These are phyloP conservation scores for Pachliopta kotzebuea DNA, from an alignment of 2,888 invertebrate genomes.

Conservation along the genomic window DNA sequence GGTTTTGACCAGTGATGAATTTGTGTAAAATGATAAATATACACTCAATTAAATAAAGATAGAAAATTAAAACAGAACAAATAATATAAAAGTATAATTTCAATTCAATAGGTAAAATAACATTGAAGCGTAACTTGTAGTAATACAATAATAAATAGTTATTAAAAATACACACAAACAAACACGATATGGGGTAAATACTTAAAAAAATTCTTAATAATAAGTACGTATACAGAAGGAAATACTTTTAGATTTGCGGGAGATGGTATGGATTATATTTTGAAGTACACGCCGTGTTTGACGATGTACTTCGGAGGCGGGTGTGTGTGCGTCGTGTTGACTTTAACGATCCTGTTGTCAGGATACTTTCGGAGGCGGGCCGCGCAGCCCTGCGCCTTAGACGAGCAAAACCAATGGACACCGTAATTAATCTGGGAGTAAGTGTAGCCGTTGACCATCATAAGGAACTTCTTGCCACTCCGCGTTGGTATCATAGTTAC, in stretches of 20 bases:
- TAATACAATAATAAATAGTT: neutral
- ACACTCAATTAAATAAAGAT: neutral
- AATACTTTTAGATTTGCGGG: neutral
- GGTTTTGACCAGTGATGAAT: no score
- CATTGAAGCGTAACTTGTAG: neutral
- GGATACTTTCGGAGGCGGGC: slow-evolving; percentile 36
- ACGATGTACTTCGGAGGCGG: slow-evolving; percentile 38
- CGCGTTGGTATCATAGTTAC: slow-evolving; percentile 42
- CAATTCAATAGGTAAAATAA: neutral
- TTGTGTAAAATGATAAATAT: no score
- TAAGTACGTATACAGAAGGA: neutral
- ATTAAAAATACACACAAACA: neutral
- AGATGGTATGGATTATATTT: slow-evolving; percentile 34
- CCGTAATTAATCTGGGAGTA: slow-evolving; percentile 48
- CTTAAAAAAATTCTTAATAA: neutral
- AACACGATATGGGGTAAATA: no score
- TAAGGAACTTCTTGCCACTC: slow-evolving; percentile 46
- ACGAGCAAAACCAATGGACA: slow-evolving; percentile 48
- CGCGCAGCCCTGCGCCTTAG: slow-evolving; percentile 40
- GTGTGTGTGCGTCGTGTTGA: slow-evolving; percentile 39
- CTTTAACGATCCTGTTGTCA: slow-evolving; percentile 33
- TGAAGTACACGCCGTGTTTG: slow-evolving; percentile 36
- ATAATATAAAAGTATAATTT: neutral
- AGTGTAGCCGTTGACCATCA: slow-evolving; percentile 47
- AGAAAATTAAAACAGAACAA: neutral